Evolutionary conservation across 2,113 vertebrate species (phyloP), one percentile per base, ranked within the genome.

Genomic region (Psittacula cyanocephala): DNA sequence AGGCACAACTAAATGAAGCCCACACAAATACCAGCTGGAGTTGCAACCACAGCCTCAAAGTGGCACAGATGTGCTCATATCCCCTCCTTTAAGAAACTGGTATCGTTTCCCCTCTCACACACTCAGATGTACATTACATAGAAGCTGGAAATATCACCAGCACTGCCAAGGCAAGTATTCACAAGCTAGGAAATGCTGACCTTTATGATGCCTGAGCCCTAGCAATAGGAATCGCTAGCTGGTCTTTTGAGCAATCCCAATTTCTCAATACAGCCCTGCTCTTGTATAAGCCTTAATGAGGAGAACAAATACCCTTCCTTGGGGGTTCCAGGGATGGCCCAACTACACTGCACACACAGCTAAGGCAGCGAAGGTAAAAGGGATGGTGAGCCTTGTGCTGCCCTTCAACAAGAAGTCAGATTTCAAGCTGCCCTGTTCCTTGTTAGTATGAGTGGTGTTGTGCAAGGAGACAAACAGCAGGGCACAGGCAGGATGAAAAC

Each of bases 401-500:
- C 9, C 8, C 9, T 70, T n/a, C 60, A 50, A 53, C 5, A 69
- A 13, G 17, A 20, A 88, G 52, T 46, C 28, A 55, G 39, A 68
- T 80, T 76, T 69, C 12, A 1, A 49, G 59, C 20, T 90, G 72
- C n/a, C 6, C 5, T 14, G 10, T 9, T 17, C 60, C 16, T 81
- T 2, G 1, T 46, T 31, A 52, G 41, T 12, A 28, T 14, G 0
- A 17, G 19, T 53, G 43, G 9, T 13, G 13, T 1, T 37, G 22
- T 25, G 41, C 7, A 75, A 91, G 62, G 28, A 59, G 37, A 41
- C 5, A 80, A 55, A 10, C 50, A 15, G 47, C 37, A 85, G 37
- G 41, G 25, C 11, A 28, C 15, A 60, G 25, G 28, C 10, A n/a
- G 67, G n/a, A 74, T 19, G 22, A 70, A 83, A 85, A 35, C 12